Evolutionary conservation across 2,888 invertebrate species (phyloP).

Genomic region (Yponomeuta sedellus): DNA sequence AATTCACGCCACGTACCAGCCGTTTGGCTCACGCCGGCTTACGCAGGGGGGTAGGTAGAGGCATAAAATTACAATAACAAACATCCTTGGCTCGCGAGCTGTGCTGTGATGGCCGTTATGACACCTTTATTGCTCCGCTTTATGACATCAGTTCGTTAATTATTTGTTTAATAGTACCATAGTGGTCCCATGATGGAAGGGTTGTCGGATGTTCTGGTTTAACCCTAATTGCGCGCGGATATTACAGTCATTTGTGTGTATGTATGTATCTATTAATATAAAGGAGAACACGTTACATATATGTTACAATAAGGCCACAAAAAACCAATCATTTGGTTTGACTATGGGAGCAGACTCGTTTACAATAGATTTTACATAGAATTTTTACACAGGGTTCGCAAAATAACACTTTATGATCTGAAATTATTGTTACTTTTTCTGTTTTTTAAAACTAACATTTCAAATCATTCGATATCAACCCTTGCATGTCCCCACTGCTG

Average conservation of each 20-base stretch:
- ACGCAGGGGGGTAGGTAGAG: constrained; percentile 30
- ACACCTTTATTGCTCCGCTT: constrained; percentile 10
- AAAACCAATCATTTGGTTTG: too few relatives aligned
- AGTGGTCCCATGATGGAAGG: neutral
- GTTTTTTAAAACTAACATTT: too few relatives aligned
- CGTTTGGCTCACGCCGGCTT: constrained; percentile 34
- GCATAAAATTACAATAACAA: constrained; percentile 69
- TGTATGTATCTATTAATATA: too few relatives aligned
- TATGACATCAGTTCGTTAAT: constrained; percentile 8
- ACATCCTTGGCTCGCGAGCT: constrained; percentile 32
- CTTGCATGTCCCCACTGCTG: too few relatives aligned
- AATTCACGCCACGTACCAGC: constrained; percentile 43
- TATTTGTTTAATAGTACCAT: neutral
- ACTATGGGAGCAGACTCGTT: too few relatives aligned
- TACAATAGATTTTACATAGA: too few relatives aligned
- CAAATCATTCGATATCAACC: too few relatives aligned
- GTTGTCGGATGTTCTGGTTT: neutral
- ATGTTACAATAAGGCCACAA: too few relatives aligned
- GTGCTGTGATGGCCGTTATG: constrained; percentile 12
- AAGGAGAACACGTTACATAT: too few relatives aligned
- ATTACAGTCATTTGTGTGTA: neutral
- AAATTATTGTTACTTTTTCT: too few relatives aligned
- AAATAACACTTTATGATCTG: too few relatives aligned
- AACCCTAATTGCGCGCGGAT: neutral
- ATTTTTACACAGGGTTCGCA: too few relatives aligned